Evolutionary conservation across 2,797 vertebrate species (phyloP).

Genomic region (Hippoglossus hippoglossus): DNA sequence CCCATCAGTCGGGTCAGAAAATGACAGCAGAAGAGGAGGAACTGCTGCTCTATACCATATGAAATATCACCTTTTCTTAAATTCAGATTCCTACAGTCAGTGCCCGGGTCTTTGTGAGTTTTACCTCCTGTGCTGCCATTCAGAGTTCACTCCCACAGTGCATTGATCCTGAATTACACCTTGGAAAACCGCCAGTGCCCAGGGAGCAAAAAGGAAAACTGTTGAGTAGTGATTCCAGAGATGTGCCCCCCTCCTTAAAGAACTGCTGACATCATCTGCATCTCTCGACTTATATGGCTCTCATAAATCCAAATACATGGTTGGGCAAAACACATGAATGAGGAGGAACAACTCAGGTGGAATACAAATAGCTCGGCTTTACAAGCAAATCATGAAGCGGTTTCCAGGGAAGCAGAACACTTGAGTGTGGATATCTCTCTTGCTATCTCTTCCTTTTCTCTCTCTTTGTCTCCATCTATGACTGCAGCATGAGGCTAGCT

Average conservation of each 20-base stretch:
- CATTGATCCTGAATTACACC: constrained; percentile 66
- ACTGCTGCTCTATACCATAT: constrained; percentile 19
- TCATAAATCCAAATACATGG: constrained; percentile 64
- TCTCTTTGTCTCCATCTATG: constrained; percentile 41
- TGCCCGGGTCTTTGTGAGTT: constrained; percentile 52
- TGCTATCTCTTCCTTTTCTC: constrained; percentile 46
- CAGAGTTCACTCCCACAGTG: constrained; percentile 59
- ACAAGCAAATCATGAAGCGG: constrained; percentile 54
- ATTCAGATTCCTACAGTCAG: constrained; percentile 49
- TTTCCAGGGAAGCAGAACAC: constrained; percentile 64
- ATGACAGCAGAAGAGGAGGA: too few species aligned
- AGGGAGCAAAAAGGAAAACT: constrained; percentile 59
- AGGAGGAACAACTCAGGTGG: constrained; percentile 52
- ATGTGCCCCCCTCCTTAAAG: constrained; percentile 34
- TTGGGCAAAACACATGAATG: constrained; percentile 66
- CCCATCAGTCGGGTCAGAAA: background rate
- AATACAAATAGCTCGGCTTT: constrained; percentile 63
- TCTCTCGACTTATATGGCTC: constrained; percentile 54
- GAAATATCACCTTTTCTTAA: constrained; percentile 40
- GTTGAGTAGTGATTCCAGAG: constrained; percentile 59
- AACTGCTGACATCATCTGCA: constrained; percentile 70
- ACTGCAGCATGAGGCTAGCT: constrained; percentile 61
- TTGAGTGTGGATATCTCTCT: constrained; percentile 64
- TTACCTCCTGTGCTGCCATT: constrained; percentile 63
- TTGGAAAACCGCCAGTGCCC: constrained; percentile 66